phyloP scores from a whole-genome alignment of 53 echinoderm and acorn worm genomes.

The Apostichopus leukothele region DNA sequence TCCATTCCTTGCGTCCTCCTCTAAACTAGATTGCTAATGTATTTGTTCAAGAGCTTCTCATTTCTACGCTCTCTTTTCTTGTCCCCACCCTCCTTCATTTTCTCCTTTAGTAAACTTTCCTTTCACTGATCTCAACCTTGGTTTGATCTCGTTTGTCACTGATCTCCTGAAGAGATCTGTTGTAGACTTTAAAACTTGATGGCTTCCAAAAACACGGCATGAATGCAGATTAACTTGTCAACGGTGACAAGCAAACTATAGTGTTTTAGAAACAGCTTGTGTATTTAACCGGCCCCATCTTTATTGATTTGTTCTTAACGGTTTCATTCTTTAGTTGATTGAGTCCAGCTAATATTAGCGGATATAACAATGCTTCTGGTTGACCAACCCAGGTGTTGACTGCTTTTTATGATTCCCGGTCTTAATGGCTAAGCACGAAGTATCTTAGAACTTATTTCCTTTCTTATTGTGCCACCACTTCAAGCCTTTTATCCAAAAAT shows the following conservation, averaged over 20 bases:
- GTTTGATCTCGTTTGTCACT: no score
- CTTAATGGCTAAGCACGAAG: slow-evolving; percentile 15
- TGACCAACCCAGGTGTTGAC: slow-evolving; percentile 23
- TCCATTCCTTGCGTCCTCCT: no score
- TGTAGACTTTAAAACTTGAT: no score
- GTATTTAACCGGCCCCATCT: slow-evolving; percentile 25
- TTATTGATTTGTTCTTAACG: slow-evolving; percentile 13
- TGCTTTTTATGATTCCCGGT: not conserved
- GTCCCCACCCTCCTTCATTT: no score
- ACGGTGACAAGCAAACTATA: slow-evolving; percentile 21
- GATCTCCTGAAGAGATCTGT: no score
- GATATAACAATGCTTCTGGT: not conserved
- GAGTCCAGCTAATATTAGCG: slow-evolving; percentile 20
- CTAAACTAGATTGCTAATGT: no score
- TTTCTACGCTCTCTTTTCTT: no score
- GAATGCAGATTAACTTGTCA: slow-evolving; percentile 40
- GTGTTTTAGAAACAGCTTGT: slow-evolving; percentile 19
- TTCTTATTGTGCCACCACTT: not conserved
- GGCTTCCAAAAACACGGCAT: not conserved
- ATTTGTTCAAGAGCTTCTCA: no score
- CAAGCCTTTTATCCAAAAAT: not conserved
- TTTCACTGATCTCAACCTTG: no score
- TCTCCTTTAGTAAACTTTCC: no score
- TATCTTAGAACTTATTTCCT: not conserved
- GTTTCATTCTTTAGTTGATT: not conserved